Percentiles rank a stretch among this genome's conserved stretches.
phyloP scores from a whole-genome alignment of 2,888 invertebrate species.

The Idaea biselata region DNA sequence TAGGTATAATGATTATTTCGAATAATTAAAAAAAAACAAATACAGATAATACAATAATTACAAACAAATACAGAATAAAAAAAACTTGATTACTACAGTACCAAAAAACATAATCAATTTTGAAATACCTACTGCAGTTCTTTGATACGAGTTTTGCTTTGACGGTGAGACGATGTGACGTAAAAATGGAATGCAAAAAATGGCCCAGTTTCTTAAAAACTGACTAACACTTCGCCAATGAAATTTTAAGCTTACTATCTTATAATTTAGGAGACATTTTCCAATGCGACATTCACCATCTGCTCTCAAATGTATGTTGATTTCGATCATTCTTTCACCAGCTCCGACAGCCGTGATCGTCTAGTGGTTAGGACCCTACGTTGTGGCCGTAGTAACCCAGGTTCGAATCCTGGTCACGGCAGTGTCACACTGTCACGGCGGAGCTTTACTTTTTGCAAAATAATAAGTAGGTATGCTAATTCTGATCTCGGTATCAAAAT shows the following conservation, averaged over 20 bases:
- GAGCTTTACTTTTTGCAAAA: conserved; percentile 8
- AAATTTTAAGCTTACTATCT: background rate
- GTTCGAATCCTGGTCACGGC: conserved; percentile 83
- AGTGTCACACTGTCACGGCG: conserved; percentile 43
- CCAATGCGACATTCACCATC: background rate
- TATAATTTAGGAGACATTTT: background rate
- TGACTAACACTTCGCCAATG: background rate
- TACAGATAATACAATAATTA: no score
- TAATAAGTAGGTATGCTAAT: no score
- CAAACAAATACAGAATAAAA: no score
- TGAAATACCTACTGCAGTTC: no score
- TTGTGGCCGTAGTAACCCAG: conserved; percentile 89
- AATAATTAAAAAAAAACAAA: no score
- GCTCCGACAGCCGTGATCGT: conserved; percentile 70
- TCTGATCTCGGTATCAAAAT: no score
- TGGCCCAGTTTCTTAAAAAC: background rate
- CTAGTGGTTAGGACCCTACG: conserved; percentile 89
- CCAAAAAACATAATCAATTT: no score
- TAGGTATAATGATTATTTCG: no score
- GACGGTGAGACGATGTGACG: background rate
- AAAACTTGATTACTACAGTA: no score
- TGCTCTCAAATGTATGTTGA: background rate
- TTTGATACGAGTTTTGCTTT: no score
- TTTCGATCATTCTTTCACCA: conserved; percentile 13
- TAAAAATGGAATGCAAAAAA: background rate